Evolutionary conservation across 1,140 invertebrate genomes (phyloP).

Genomic region (Goniozus legneri): DNA sequence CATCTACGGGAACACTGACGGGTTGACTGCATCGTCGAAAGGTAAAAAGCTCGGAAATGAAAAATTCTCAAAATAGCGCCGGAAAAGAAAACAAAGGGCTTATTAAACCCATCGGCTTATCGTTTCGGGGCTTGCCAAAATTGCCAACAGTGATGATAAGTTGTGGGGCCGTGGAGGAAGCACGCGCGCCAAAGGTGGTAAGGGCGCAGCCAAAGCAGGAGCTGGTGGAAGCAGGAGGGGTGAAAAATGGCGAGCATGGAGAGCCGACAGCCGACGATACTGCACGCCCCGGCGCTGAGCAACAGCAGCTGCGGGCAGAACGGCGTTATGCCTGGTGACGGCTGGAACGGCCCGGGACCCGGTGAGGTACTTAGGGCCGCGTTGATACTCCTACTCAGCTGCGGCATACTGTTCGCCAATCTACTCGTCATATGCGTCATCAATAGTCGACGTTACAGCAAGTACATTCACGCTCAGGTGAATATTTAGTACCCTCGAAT

Average conservation of each 20-base stretch:
- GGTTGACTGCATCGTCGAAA: no score
- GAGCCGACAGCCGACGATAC: slow-evolving; percentile 52
- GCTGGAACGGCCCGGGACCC: slow-evolving; percentile 61
- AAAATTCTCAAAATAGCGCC: no score
- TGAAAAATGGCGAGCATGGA: slow-evolving; percentile 35
- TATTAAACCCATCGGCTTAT: no score
- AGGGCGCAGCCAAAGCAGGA: background rate
- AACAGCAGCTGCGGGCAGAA: slow-evolving; percentile 77
- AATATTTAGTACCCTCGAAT: no score
- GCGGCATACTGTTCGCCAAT: slow-evolving; percentile 74
- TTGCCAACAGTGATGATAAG: background rate
- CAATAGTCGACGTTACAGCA: slow-evolving; percentile 75
- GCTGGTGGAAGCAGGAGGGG: slow-evolving; percentile 8
- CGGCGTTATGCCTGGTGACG: slow-evolving; percentile 58
- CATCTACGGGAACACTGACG: no score
- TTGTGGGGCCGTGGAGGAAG: background rate
- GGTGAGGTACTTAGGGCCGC: slow-evolving; percentile 69
- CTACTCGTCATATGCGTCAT: slow-evolving; percentile 77
- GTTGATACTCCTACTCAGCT: slow-evolving; percentile 70
- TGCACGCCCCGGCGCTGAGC: slow-evolving; percentile 71
- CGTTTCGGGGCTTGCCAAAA: no score
- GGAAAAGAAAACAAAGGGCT: no score
- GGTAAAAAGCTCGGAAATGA: no score
- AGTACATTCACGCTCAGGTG: slow-evolving; percentile 83
- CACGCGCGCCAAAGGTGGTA: background rate